Evolutionary conservation across 2,797 vertebrate species (phyloP).

Genomic region (Halcyon leucocephala): DNA sequence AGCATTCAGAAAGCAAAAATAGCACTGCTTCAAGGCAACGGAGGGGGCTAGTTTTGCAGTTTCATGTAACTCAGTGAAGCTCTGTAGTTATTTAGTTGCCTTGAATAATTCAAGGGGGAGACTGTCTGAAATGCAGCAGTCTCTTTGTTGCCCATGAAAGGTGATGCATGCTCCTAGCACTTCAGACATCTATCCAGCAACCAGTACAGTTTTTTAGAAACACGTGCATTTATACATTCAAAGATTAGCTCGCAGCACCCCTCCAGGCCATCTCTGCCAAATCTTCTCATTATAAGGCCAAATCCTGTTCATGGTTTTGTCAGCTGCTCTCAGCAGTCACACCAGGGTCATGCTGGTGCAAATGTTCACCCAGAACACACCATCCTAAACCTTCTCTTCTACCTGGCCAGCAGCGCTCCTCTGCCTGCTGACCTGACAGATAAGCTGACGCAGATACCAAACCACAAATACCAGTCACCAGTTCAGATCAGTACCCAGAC

Average conservation of each 20-base stretch:
- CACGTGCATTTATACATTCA: background rate
- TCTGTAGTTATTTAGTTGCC: constrained; percentile 25
- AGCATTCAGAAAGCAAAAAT: background rate
- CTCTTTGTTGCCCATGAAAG: constrained; percentile 5
- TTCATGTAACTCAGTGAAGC: background rate
- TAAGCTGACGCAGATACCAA: background rate
- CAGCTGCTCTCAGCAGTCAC: background rate
- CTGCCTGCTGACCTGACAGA: background rate
- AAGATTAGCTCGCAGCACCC: background rate
- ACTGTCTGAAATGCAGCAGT: background rate
- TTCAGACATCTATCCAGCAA: background rate
- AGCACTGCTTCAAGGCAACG: background rate
- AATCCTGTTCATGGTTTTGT: background rate
- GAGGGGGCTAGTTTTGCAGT: background rate
- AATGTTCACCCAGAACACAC: background rate
- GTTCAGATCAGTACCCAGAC: background rate
- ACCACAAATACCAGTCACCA: background rate
- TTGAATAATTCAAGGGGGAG: constrained; percentile 49
- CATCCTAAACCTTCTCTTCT: background rate
- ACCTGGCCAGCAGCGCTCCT: background rate
- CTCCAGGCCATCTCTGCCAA: constrained; percentile 1
- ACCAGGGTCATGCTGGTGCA: background rate
- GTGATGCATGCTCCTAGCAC: background rate
- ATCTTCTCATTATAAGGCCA: background rate
- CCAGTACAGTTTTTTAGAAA: background rate